phyloP scores from a whole-genome alignment of 1,140 invertebrate species.

The Mya arenaria region DNA sequence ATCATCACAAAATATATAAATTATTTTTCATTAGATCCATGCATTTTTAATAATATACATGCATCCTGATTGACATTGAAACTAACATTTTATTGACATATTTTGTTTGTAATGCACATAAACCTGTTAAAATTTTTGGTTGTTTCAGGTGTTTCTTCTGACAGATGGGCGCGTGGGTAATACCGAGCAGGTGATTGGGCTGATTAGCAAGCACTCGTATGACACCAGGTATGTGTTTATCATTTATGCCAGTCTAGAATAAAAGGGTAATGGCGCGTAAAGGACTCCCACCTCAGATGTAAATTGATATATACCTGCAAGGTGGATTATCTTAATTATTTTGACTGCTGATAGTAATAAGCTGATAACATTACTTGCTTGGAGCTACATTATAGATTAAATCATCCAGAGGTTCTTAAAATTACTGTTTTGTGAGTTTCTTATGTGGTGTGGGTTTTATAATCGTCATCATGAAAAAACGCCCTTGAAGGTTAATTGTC shows the following conservation, averaged over 20 bases:
- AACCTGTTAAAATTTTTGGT: too few species aligned
- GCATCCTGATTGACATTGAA: too few species aligned
- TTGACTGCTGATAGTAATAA: not conserved
- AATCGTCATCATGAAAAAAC: too few species aligned
- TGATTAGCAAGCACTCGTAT: not conserved
- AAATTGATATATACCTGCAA: not conserved
- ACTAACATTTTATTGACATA: not conserved
- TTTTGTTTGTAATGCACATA: not conserved
- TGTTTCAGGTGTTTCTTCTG: slow-evolving; percentile 48
- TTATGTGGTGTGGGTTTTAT: too few species aligned
- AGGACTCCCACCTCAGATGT: not conserved
- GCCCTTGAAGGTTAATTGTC: too few species aligned
- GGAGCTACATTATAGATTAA: too few species aligned
- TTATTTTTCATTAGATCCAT: too few species aligned
- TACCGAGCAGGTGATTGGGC: not conserved
- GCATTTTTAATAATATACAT: too few species aligned
- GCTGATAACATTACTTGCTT: not conserved
- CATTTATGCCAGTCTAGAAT: not conserved
- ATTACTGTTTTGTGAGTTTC: too few species aligned
- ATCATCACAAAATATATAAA: slow-evolving; percentile 1
- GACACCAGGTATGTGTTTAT: not conserved
- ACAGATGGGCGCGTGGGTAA: slow-evolving; percentile 37
- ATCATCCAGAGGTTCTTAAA: too few species aligned
- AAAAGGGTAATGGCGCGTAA: not conserved
- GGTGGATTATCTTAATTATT: not conserved